A percentile compares a stretch with the other conserved stretches of the same genome.
Conservation (phyloP, 2,113 vertebrate genomes). For the Podilymbus podiceps region DNA sequence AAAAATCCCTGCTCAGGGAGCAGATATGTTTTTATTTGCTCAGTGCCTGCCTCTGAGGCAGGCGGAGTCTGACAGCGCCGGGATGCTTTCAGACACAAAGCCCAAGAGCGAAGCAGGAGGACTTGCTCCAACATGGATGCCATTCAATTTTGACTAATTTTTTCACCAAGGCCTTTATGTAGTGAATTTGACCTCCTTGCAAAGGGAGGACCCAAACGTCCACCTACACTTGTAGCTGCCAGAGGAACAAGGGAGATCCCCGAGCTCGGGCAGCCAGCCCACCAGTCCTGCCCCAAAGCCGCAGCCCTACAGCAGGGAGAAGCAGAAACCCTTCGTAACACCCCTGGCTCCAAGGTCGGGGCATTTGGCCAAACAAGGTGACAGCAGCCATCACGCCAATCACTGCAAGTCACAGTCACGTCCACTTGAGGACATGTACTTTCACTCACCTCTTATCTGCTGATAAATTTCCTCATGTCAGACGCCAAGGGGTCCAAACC, state of each 20-base stretch:
- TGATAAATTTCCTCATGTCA: background rate
- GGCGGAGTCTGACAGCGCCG: background rate
- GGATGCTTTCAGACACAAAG: background rate
- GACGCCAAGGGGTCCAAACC: background rate
- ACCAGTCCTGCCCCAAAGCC: background rate
- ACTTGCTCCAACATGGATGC: background rate
- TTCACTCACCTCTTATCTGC: background rate
- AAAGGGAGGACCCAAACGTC: background rate
- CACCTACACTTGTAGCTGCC: background rate
- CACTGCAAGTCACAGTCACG: background rate
- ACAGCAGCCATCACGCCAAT: background rate
- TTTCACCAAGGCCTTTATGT: background rate
- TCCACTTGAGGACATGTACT: accelerated
- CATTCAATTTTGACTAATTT: background rate
- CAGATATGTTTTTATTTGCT: slow-evolving; percentile 17
- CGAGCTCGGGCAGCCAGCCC: background rate
- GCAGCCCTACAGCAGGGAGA: background rate
- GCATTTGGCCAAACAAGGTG: background rate
- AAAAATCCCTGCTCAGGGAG: background rate
- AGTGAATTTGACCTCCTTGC: background rate
- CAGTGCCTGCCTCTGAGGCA: background rate
- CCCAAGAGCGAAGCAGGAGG: background rate
- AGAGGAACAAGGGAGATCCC: background rate
- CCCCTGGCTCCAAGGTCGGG: accelerated
- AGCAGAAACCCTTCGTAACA: background rate